phyloP scores from a whole-genome alignment of 2,797 vertebrate species.

The Microctenopoma lineatum region DNA sequence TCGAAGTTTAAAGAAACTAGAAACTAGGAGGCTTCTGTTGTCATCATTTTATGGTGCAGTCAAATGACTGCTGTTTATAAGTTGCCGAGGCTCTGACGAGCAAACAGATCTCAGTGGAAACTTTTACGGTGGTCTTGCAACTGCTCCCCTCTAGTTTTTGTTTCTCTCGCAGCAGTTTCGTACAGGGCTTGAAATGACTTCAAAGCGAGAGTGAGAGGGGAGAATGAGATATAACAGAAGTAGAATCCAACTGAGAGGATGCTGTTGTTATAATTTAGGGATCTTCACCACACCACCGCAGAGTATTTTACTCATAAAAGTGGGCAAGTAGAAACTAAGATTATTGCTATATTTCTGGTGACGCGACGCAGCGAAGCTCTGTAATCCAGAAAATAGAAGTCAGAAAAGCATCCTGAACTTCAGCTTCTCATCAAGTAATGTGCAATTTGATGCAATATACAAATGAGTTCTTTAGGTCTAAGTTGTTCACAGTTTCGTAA shows the following conservation, averaged over 20 bases:
- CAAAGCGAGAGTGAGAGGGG: too few relatives aligned
- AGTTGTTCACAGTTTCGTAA: slow-evolving; percentile 17
- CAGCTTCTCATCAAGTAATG: not conserved
- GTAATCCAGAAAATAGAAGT: not conserved
- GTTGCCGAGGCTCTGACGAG: slow-evolving; percentile 12
- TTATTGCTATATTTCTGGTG: too few relatives aligned
- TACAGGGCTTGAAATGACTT: not conserved
- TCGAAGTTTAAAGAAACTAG: not conserved
- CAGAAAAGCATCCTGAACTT: not conserved
- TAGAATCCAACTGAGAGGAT: too few relatives aligned
- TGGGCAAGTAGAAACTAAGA: too few relatives aligned
- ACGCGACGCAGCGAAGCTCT: not conserved
- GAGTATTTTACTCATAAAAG: too few relatives aligned
- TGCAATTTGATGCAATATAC: not conserved
- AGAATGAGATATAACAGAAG: too few relatives aligned
- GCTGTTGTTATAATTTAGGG: too few relatives aligned
- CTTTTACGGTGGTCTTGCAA: not conserved
- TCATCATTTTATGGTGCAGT: slow-evolving; percentile 21
- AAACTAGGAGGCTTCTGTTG: slow-evolving; percentile 4
- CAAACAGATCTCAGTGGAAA: slow-evolving; percentile 26
- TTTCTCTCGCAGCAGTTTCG: not conserved
- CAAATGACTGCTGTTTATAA: slow-evolving; percentile 13
- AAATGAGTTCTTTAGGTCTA: not conserved
- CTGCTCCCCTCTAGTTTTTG: not conserved
- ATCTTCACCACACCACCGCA: too few relatives aligned